Evolutionary conservation across 2,888 invertebrate species (phyloP), one percentile per base, ranked within the genome.

Genomic region (Frankliniella intonsa): DNA sequence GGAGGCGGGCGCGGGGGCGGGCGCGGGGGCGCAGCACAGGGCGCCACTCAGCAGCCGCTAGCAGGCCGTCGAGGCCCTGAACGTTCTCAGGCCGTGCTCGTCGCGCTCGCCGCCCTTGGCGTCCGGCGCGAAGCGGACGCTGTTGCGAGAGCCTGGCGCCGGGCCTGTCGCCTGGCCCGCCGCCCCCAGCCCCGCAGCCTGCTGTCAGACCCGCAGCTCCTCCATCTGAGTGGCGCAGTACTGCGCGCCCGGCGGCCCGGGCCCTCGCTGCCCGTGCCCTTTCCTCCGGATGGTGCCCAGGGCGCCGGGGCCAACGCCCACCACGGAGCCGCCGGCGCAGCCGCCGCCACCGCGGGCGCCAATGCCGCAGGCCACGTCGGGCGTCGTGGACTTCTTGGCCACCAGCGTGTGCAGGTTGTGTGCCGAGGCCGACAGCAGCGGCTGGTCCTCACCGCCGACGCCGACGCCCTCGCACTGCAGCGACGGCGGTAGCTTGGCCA

Each of bases 101-200:
- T 76, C 62, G 19, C 19, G 19, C 19, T 62, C 62, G 14, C 62
- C 62, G 62, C 69, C 25, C 69, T 76, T 76, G 25, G 69, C n/a
- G 69, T 76, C 69, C 22, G 69, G 69, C 69, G 69, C 69, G 69
- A 76, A 76, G 12, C 69, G 22, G 10, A 76, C 69, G 69, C 69
- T 25, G 69, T 76, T 76, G 22, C 69, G 69, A 25, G 69, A 11
- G 22, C 69, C 69, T 22, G 69, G 12, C 38, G 38, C 38, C 38
- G n/a, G n/a, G n/a, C n/a, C n/a, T n/a, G n/a, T n/a, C n/a, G 22
- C 69, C 69, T 22, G 69, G 12, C 38, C 3, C 38, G 3, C 38
- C 38, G 38, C 3, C 38, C 38, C 38, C 38, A 5, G 38, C 38
- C n/a, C n/a, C 38, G 38, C 38, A 22, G 69, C 12, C 22, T 25